Base-by-base conservation (phyloP, 1,140 invertebrate genomes). In the Brachionus koreanus region DNA sequence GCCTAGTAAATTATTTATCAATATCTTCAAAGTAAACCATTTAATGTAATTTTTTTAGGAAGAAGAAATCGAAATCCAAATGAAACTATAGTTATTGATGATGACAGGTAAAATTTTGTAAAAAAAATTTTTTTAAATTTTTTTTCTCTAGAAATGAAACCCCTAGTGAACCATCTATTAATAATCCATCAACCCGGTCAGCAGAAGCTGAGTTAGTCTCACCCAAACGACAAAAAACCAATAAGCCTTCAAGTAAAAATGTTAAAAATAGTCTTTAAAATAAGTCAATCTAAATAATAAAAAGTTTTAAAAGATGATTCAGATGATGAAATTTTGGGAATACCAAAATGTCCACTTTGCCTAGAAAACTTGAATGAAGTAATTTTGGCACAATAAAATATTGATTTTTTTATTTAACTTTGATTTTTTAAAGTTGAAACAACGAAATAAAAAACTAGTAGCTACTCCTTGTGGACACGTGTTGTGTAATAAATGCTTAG, bases 261-360 rank as follows among this genome's bases (percentile, higher is more conserved):
- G 16, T 39, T 9, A 19, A 57, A 29, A 7, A 25, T 7, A 5
- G 29, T 25, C 0, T 1, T 6, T 29, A 63, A 7, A 29, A 29
- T 25, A 63, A 23, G 5, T 12, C 2, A 63, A 63, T 25, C 29
- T 63, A 25, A 63, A 29, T 29, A 6, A 29, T 10, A 2, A 29
- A 37, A 3, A 37, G 35, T 19, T 19, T 39, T 19, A 23, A 39
- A 69, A 16, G 10, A 33, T 10, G 33, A 65, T 65, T 33, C 25
- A 23, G 25, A 33, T 33, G 63, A 33, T 16, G 65, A 69, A 69
- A 19, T 39, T n/a, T n/a, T 39, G 7, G 42, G 39, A 12, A 46
- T 74, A 46, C 76, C 76, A 12, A 79, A 57, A n/a, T 79, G 76
- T 35, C 76, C 76, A 61, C 33, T 79, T 39, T 79, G 76, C 29